A percentile compares a stretch with the other conserved stretches of the same genome.
Conservation (phyloP, 64 coral and sea anemone species). For the Cladopsammia gracilis region DNA sequence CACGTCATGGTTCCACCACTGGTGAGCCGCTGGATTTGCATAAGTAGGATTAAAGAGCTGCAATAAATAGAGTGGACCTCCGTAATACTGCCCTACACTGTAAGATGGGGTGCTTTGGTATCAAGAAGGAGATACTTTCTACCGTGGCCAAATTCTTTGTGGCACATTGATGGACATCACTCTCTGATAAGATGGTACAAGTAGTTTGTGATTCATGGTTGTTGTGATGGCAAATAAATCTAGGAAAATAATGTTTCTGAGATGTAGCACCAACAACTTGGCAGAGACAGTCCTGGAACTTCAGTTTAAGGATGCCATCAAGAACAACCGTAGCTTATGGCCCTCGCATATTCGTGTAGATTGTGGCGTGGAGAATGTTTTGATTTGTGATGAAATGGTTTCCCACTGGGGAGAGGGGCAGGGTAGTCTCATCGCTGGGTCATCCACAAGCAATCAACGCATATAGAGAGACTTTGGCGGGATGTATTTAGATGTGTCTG, state of each 20-base stretch:
- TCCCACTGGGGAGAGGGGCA: conserved; percentile 28
- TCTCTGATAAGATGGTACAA: conserved; percentile 34
- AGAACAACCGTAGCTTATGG: conserved; percentile 12
- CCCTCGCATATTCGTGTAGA: conserved; percentile 58
- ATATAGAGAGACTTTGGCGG: conserved; percentile 38
- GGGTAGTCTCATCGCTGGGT: not conserved
- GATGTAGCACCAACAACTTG: conserved; percentile 38
- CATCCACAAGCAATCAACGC: conserved; percentile 3
- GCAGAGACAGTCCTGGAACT: conserved; percentile 25
- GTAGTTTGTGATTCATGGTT: conserved; percentile 45
- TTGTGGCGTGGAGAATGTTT: conserved; percentile 68
- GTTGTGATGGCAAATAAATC: conserved; percentile 71
- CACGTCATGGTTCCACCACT: conserved; percentile 53
- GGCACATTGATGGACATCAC: conserved; percentile 69
- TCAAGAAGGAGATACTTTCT: conserved; percentile 41
- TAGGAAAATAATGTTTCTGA: conserved; percentile 63
- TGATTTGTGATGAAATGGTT: conserved; percentile 64
- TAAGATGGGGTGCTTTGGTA: conserved; percentile 21
- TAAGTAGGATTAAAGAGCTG: conserved; percentile 20
- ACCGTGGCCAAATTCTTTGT: conserved; percentile 45
- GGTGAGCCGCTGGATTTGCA: conserved; percentile 23
- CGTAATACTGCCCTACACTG: conserved; percentile 35
- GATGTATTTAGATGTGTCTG: conserved; percentile 57
- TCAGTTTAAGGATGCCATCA: conserved; percentile 36
- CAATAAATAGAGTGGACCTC: conserved; percentile 32